Percentiles rank a stretch among this genome's conserved stretches.
Evolutionary conservation across 2,797 vertebrate genomes (phyloP).

Genomic region (Lepilemur ruficaudatus): DNA sequence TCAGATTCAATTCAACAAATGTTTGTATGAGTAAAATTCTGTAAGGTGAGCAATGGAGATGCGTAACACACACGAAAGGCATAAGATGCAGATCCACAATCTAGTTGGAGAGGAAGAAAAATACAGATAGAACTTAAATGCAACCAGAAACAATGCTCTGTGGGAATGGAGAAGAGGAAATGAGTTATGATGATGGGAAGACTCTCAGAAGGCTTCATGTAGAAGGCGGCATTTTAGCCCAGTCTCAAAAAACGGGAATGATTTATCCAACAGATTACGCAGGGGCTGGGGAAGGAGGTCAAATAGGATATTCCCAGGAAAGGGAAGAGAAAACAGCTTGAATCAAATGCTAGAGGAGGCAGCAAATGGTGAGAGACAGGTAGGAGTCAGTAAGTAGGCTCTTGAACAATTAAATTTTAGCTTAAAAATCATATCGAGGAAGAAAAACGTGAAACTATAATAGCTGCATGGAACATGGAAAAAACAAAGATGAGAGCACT

Average conservation of each 20-base stretch:
- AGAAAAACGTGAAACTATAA: neutral
- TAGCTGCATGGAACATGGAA: neutral
- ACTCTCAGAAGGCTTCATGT: neutral
- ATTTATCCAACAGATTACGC: constrained; percentile 13
- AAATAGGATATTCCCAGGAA: neutral
- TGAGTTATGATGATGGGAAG: neutral
- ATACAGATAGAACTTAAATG: neutral
- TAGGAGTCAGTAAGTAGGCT: neutral
- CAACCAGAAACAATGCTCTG: neutral
- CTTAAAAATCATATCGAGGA: neutral
- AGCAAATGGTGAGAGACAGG: neutral
- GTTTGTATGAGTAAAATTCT: neutral
- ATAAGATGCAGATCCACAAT: neutral
- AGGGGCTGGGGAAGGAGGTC: neutral
- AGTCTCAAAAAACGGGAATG: neutral
- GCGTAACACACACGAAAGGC: neutral
- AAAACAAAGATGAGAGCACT: neutral
- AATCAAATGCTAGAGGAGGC: constrained; percentile 7
- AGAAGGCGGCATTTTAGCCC: neutral
- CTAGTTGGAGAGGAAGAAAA: neutral
- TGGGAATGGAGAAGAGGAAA: neutral
- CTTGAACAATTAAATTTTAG: neutral
- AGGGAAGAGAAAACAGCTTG: neutral
- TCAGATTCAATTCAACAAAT: neutral
- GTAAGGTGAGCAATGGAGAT: neutral